Evolutionary conservation across 2,113 vertebrate species (phyloP), one percentile per base, ranked within the genome.

Genomic region (Lonchura striata): DNA sequence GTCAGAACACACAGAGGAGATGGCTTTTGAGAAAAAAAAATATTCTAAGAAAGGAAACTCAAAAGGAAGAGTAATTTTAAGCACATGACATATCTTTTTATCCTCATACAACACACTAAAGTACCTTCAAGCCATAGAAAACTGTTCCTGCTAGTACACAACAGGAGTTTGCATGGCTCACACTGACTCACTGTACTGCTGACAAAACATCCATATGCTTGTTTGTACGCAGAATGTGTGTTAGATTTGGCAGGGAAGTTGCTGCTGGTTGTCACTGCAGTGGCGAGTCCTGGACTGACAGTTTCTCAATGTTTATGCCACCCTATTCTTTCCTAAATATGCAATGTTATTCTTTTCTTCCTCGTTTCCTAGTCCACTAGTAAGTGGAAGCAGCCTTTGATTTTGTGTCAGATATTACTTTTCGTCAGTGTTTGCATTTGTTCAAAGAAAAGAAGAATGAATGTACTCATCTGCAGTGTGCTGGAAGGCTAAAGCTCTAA

Each of bases 331-430:
- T 64, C 41, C 4, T 88, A 11, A 72, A 65, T 50, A 6, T 56
- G 16, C 59, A 88, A 54, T 0, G 0, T 60, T 76, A 56, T 53
- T 85, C 35, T 83, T 89, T 70, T 78, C 52, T 69, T 87, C 22
- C 13, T 75, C 23, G 18, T 54, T 95, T 86, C 88, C 37, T 60
- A 80, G 68, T 70, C 23, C 1, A 4, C 42, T 66, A 63, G 52
- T 37, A 44, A 84, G 31, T 28, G 28, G 56, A 88, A 81, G 33
- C 4, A 70, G 41, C 33, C 16, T 91, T 94, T 88, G 86, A 94
- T 95, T 95, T 97, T 96, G 44, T 86, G 83, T 88, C 83, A 92
- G 44, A 68, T 93, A 68, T 10, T 79, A 61, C 65, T 90, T 94
- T 91, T 78, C 57, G 64, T 27, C 22, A 46, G 49, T 52, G 52